A percentile compares a stretch with the other conserved stretches of the same genome.
phyloP scores from a whole-genome alignment of 2,888 invertebrate genomes.

The Lasioglossum oenotherae region DNA sequence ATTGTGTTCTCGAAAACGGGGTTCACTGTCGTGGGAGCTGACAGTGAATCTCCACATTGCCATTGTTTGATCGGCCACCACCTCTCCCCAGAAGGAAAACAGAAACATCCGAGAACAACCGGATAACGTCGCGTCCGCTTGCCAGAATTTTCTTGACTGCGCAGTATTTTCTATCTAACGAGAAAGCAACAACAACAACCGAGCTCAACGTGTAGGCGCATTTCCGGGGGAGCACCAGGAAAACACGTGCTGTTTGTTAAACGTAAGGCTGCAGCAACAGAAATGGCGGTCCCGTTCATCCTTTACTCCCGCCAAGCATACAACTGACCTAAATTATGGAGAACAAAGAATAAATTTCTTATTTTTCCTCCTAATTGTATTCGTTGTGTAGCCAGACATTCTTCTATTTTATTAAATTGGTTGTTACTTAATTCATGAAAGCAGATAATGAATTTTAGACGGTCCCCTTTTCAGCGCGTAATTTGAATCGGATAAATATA shows the following conservation, averaged over 20 bases:
- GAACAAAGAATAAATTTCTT: neutral
- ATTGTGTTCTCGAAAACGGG: neutral
- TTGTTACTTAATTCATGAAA: neutral
- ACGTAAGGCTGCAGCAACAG: constrained; percentile 7
- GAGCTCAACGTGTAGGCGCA: constrained; percentile 76
- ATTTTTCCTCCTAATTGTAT: neutral
- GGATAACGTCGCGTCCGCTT: constrained; percentile 64
- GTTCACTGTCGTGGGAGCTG: constrained; percentile 66
- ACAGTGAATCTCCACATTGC: constrained; percentile 35
- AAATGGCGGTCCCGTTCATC: neutral
- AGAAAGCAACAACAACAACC: constrained; percentile 25
- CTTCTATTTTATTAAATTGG: neutral
- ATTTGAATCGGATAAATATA: neutral
- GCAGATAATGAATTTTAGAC: neutral
- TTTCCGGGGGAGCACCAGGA: constrained; percentile 65
- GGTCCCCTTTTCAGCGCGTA: neutral
- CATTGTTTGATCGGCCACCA: constrained; percentile 36
- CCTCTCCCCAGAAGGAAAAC: constrained; percentile 25
- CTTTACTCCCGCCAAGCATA: neutral
- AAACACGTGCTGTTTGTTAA: constrained; percentile 6
- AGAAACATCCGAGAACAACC: constrained; percentile 24
- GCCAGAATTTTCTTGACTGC: constrained; percentile 67
- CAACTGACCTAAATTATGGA: neutral
- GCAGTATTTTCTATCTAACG: constrained; percentile 77
- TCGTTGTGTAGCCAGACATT: neutral